Percentiles rank a stretch among this genome's conserved stretches.
Evolutionary conservation across 1,140 invertebrate genomes (phyloP).

Genomic region (Helicoverpa zea): DNA sequence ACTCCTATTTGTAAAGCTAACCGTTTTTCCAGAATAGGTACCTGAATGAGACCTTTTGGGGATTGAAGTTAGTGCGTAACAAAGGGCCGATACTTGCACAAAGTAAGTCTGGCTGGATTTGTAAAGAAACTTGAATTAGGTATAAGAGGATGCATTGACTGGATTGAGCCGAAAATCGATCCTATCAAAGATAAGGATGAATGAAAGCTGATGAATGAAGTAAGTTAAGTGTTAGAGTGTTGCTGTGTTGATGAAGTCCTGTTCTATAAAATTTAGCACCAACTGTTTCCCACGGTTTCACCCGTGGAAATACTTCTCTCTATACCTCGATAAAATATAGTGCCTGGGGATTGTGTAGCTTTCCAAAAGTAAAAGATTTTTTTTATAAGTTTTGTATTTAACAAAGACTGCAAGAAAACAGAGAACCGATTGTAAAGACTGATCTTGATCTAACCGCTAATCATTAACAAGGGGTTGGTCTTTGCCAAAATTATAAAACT

Average conservation of each 20-base stretch:
- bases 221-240: no score
- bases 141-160: neutral
- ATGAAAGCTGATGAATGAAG: neutral
- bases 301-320: no score
- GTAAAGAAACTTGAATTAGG: neutral
- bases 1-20: constrained; percentile 6
- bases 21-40: neutral
- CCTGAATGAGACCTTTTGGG: neutral
- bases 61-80: neutral
- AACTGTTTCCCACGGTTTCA: no score
- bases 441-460: no score
- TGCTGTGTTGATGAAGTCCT: neutral
- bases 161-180: constrained; percentile 1
- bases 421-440: no score
- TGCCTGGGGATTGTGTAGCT: no score
- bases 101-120: neutral
- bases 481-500: no score
- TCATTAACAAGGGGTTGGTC: no score
- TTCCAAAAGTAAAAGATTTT: no score
- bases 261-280: neutral
- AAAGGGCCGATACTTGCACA: neutral
- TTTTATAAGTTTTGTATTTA: no score
- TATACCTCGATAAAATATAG: no score
- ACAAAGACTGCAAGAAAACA: no score
- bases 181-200: neutral